Base-by-base conservation (phyloP, 1,140 invertebrate species). In the Drosophila biarmipes region DNA sequence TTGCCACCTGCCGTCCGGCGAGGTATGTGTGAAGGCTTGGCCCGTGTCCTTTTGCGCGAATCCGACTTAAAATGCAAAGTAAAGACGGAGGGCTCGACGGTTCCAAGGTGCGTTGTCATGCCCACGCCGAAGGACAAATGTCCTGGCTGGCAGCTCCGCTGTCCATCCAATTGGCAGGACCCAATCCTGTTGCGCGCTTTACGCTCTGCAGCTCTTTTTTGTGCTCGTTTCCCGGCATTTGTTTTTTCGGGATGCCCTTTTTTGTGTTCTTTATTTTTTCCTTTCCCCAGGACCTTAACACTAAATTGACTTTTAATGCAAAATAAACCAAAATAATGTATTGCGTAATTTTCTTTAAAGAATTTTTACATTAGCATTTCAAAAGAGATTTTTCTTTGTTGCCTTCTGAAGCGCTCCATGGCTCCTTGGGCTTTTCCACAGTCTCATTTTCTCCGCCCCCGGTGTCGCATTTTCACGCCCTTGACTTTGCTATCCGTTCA, bases 311-410 rank as follows among this genome's bases (percentile, higher is more conserved):
- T 87, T 87, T 87, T 87, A 87, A 87, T 87, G 84, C 84, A 87
- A 87, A 87, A 87, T 87, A 87, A 87, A 87, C 84, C 84, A 87
- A 87, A 87, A 87, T 87, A 87, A 87, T 89, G 84, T 87, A 87
- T 89, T 87, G 84, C 84, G 84, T 87, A 87, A 87, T 87, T 87
- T 87, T 87, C 84, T 89, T 87, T 87, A 87, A 87, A 89, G 84
- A 87, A 87, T 87, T 87, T 87, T 87, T 80, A 87, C 84, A 87
- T 87, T 87, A 87, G 84, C 84, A 87, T 87, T 87, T 87, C 84
- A 89, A 87, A 87, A 87, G 84, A 84, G 79, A 87, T 87, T 87
- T 84, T 66, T 62, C 66, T 69, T 71, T 81, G 66, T 64, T 85
- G 80, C 76, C 73, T 59, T 63, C 55, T 67, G 48, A 34, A 74